Conservation (phyloP, 2,888 invertebrate species). For the Drosophila quinaria region DNA sequence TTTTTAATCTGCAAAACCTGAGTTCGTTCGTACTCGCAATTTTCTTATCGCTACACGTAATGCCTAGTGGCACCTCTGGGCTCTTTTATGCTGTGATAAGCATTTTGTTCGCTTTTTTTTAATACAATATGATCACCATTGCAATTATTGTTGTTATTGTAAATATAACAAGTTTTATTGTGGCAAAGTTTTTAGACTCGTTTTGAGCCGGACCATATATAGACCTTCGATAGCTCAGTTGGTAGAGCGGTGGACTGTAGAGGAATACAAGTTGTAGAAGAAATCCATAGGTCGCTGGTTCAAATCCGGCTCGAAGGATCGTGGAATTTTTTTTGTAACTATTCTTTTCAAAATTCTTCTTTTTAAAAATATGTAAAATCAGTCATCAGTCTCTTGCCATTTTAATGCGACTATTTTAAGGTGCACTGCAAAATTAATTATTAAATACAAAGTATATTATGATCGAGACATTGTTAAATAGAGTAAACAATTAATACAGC, state of each 20-base stretch:
- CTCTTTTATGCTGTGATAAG: conserved; percentile 63
- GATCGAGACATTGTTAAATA: not conserved
- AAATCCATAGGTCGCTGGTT: conserved; percentile 80
- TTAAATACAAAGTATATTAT: not conserved
- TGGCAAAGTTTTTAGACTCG: conserved; percentile 10
- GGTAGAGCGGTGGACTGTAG: conserved; percentile 81
- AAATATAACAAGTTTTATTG: conserved; percentile 6
- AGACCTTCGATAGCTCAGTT: conserved; percentile 80
- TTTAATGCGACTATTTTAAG: not conserved
- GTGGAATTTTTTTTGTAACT: conserved; percentile 17
- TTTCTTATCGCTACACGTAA: conserved; percentile 50
- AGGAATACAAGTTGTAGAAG: conserved; percentile 36
- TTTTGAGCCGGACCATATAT: conserved; percentile 21
- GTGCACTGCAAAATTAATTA: not conserved
- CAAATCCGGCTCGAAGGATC: conserved; percentile 80
- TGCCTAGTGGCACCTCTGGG: conserved; percentile 4
- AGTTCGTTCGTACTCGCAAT: conserved; percentile 25
- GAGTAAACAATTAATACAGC: not conserved
- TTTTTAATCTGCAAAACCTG: conserved; percentile 20
- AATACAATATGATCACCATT: conserved; percentile 9
- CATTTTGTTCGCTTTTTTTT: conserved; percentile 42
- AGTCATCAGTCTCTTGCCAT: too few relatives aligned
- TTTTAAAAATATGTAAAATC: not conserved
- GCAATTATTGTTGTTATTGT: conserved; percentile 26
- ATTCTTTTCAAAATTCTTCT: not conserved